phyloP scores from a whole-genome alignment of 2,797 vertebrate species.

The Saxicola maurus region DNA sequence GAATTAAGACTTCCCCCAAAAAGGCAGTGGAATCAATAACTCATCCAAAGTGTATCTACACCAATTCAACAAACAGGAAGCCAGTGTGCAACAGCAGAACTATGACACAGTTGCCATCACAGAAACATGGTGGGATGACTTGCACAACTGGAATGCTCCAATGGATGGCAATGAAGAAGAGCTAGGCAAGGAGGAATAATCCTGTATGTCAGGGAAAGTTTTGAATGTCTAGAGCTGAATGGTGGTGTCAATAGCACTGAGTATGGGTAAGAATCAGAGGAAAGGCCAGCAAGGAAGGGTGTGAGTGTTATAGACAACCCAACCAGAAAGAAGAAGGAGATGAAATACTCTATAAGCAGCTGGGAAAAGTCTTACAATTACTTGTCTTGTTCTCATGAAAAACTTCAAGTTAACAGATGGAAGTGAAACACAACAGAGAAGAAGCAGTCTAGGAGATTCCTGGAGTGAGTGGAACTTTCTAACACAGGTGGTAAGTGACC shows the following conservation, averaged over 20 bases:
- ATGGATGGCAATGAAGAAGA: neutral
- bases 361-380: neutral
- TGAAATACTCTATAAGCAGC: neutral
- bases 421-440: neutral
- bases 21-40: too few species aligned
- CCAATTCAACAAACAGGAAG: neutral
- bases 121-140: neutral
- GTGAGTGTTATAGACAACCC: neutral
- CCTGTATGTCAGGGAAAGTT: neutral
- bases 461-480: neutral
- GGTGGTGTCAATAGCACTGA: too few species aligned
- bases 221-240: neutral
- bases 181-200: neutral
- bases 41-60: neutral
- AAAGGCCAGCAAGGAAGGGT: neutral
- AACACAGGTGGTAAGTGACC: fast-evolving
- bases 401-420: neutral
- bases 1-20: neutral
- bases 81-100: neutral
- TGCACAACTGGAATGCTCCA: neutral
- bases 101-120: neutral
- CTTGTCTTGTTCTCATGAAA: neutral
- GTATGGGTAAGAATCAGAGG: neutral
- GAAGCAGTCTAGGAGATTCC: neutral
- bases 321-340: neutral